Conservation (phyloP, 2,113 vertebrate genomes). For the Cynopterus brachyotis region DNA sequence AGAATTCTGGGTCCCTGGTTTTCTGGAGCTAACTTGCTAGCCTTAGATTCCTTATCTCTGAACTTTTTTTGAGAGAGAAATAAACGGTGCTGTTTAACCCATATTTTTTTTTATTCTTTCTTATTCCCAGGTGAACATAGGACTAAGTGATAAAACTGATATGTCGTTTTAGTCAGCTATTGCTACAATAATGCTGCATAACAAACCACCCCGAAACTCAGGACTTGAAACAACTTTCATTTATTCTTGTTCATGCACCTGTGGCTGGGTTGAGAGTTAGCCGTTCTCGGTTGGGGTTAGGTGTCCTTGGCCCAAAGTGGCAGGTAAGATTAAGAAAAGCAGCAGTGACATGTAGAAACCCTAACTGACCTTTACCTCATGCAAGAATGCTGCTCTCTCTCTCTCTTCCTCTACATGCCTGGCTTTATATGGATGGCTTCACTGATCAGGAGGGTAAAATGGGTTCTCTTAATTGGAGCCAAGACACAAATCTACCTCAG, state of each 20-base stretch:
- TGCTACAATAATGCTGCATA: not conserved
- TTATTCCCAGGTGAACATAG: not conserved
- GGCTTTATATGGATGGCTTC: not conserved
- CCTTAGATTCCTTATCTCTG: not conserved
- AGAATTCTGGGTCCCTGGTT: not conserved
- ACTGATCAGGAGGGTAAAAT: not conserved
- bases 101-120: not conserved
- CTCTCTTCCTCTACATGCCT: not conserved
- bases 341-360: not conserved
- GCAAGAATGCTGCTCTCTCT: not conserved
- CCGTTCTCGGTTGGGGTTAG: not conserved
- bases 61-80: not conserved
- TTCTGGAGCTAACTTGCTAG: not conserved
- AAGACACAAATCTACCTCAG: not conserved
- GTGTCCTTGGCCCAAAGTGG: not conserved
- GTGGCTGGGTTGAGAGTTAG: not conserved
- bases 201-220: not conserved
- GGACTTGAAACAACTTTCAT: not conserved
- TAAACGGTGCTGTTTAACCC: not conserved
- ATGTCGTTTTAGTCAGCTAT: not conserved
- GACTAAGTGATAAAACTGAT: not conserved
- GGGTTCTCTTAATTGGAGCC: not conserved
- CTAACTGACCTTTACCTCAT: not conserved
- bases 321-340: not conserved
- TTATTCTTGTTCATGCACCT: not conserved